A percentile compares a stretch with the other conserved stretches of the same genome.
Evolutionary conservation across 2,797 vertebrate species (phyloP).

Genomic region (Oophaga sylvatica): DNA sequence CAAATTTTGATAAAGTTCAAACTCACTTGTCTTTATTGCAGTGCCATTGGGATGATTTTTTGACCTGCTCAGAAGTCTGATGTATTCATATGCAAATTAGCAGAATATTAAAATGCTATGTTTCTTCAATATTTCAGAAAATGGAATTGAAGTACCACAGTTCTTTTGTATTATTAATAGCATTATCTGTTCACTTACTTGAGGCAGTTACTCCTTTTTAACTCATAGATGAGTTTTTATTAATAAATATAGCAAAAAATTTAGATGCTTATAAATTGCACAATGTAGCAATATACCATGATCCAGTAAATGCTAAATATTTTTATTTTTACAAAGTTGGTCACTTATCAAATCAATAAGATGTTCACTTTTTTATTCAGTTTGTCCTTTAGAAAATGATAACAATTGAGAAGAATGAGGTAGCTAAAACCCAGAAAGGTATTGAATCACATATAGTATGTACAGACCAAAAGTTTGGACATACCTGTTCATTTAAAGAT

Average conservation of each 20-base stretch:
- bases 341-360: too few species aligned
- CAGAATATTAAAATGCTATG: background rate
- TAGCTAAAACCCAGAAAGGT: too few species aligned
- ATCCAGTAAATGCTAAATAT: too few species aligned
- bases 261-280: background rate
- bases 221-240: background rate
- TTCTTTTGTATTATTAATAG: background rate
- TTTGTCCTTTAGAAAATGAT: too few species aligned
- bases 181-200: background rate
- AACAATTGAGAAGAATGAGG: too few species aligned
- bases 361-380: too few species aligned
- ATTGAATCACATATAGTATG: too few species aligned
- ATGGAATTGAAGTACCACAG: background rate
- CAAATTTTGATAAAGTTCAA: background rate
- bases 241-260: background rate
- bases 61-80: background rate
- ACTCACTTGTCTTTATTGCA: background rate
- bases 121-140: constrained; percentile 4
- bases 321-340: too few species aligned
- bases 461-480: too few species aligned
- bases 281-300: too few species aligned
- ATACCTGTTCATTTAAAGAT: too few species aligned
- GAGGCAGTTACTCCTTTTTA: background rate
- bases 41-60: background rate
- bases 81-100: background rate